Evolutionary conservation across 2,113 vertebrate genomes (phyloP).

Genomic region (Cebidichthys violaceus): DNA sequence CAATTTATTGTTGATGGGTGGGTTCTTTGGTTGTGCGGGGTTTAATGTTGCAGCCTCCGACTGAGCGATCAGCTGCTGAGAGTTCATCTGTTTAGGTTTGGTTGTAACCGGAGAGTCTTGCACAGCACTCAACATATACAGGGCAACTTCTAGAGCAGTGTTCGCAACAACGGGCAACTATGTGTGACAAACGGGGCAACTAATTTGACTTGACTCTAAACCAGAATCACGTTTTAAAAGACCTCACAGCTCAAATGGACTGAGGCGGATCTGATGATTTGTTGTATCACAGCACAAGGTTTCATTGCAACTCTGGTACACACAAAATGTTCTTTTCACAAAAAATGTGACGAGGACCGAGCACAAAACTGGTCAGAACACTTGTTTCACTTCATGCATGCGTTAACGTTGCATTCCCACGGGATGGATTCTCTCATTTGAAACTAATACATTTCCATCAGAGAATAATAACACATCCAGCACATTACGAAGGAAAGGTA

Average conservation of each 20-base stretch:
- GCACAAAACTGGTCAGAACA: constrained; percentile 51
- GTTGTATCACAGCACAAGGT: constrained; percentile 55
- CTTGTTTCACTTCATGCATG: constrained; percentile 59
- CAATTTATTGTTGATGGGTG: constrained; percentile 70
- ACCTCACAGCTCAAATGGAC: constrained; percentile 30
- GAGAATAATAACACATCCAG: constrained; percentile 36
- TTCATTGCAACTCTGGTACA: constrained; percentile 42
- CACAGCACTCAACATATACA: constrained; percentile 13
- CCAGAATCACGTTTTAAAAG: constrained; percentile 41
- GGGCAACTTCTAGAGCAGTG: constrained; percentile 51
- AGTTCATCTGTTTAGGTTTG: constrained; percentile 38
- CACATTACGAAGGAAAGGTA: constrained; percentile 45
- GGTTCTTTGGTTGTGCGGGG: constrained; percentile 83
- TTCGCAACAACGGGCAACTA: constrained; percentile 20
- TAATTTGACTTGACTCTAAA: constrained; percentile 39
- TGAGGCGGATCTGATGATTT: constrained; percentile 30
- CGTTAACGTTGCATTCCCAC: constrained; percentile 41
- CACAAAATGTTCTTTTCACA: constrained; percentile 46
- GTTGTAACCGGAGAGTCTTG: constrained; percentile 30
- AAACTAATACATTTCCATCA: constrained; percentile 50
- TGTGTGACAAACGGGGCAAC: constrained; percentile 37
- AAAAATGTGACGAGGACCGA: constrained; percentile 39
- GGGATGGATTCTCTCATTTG: constrained; percentile 36
- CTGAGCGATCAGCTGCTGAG: constrained; percentile 57
- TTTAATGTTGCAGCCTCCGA: constrained; percentile 50